Percentiles rank a stretch among this genome's conserved stretches.
Conservation (phyloP, 2,888 invertebrate species). For the Drosophila kanekoi region DNA sequence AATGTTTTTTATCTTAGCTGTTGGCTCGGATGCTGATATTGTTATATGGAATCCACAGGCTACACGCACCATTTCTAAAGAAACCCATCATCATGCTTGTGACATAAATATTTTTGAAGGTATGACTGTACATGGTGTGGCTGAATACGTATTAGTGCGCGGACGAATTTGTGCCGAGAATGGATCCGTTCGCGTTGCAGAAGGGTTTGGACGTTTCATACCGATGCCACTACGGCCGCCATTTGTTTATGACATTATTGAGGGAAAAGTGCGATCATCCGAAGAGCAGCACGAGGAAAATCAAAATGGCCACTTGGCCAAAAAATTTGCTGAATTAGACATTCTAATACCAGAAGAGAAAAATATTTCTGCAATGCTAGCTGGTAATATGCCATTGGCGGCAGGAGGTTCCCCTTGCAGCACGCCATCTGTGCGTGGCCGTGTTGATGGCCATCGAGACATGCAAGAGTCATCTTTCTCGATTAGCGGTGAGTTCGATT, state of each 20-base stretch:
- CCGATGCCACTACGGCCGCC: conserved; percentile 91
- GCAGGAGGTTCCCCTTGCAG: conserved; percentile 87
- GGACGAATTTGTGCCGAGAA: conserved; percentile 97
- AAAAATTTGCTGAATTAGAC: conserved; percentile 81
- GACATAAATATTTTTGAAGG: conserved; percentile 99
- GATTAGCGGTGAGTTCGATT: conserved; percentile 91
- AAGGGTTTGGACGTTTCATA: conserved; percentile 95
- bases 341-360: conserved; percentile 83
- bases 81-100: conserved; percentile 95
- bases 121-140: conserved; percentile 95
- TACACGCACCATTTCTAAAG: conserved; percentile 94
- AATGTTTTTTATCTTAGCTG: conserved; percentile 82
- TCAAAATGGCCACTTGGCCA: conserved; percentile 57
- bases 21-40: conserved; percentile 98
- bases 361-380: conserved; percentile 71
- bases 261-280: conserved; percentile 69
- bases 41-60: conserved; percentile 97
- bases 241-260: conserved; percentile 88
- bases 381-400: conserved; percentile 62
- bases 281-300: conserved; percentile 58
- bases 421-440: conserved; percentile 85
- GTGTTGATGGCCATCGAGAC: conserved; percentile 90
- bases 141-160: conserved; percentile 96
- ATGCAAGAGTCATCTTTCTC: conserved; percentile 97
- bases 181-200: conserved; percentile 93